Percentiles rank a stretch among this genome's conserved stretches.
phyloP scores from a whole-genome alignment of 2,797 vertebrate species.

The Cirrhinus molitorella region DNA sequence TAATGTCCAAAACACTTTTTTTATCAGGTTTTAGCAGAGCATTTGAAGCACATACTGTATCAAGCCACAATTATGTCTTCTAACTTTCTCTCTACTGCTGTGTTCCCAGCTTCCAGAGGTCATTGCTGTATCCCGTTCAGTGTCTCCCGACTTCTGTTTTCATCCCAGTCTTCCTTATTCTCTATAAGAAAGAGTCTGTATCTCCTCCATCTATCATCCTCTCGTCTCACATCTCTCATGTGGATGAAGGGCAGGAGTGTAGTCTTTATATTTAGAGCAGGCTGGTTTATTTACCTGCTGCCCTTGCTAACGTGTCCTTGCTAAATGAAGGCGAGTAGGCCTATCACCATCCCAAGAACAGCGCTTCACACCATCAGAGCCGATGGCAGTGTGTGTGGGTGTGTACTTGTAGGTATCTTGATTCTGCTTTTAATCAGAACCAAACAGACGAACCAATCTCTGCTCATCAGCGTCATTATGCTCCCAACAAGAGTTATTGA shows the following conservation, averaged over 20 bases:
- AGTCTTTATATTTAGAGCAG: slow-evolving; percentile 73
- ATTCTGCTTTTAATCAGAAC: slow-evolving; percentile 42
- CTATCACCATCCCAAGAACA: slow-evolving; percentile 72
- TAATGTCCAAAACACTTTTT: neutral
- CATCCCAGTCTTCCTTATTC: slow-evolving; percentile 19
- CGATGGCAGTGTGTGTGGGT: slow-evolving; percentile 65
- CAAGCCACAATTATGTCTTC: neutral
- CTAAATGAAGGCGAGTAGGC: slow-evolving; percentile 75
- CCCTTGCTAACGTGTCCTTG: slow-evolving; percentile 81
- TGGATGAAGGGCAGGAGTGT: slow-evolving; percentile 52
- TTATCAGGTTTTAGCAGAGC: neutral
- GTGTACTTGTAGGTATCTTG: slow-evolving; percentile 31
- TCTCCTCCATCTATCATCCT: slow-evolving; percentile 36
- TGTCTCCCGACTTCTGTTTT: neutral
- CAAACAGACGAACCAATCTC: slow-evolving; percentile 40
- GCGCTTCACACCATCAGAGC: slow-evolving; percentile 65
- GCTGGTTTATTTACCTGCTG: slow-evolving; percentile 77
- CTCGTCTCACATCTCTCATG: slow-evolving; percentile 20
- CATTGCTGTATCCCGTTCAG: neutral
- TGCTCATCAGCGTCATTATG: slow-evolving; percentile 32
- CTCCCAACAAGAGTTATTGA: slow-evolving; percentile 45
- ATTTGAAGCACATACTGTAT: neutral
- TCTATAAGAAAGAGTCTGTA: slow-evolving; percentile 2
- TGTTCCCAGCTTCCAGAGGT: neutral
- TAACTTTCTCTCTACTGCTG: neutral